Base-by-base conservation (phyloP, 2,113 vertebrate genomes). In the Okapia johnstoni region DNA sequence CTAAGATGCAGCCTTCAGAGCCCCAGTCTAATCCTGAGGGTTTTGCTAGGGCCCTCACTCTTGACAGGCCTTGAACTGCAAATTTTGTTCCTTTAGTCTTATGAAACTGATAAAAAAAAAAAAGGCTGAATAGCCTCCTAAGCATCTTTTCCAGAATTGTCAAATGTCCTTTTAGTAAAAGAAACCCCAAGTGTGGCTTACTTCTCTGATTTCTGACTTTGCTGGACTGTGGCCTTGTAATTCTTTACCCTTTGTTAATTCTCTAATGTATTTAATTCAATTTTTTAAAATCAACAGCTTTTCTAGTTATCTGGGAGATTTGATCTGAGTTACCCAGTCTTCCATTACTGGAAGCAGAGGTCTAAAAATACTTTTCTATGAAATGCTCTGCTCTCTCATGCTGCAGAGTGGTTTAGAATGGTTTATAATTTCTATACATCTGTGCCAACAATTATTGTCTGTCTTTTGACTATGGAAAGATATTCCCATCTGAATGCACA, bases 321-420 rank as follows among this genome's bases (percentile, higher is more conserved):
- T 88, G 70, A 57, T 57, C 36, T 80, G 79, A 95, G 88, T 96
- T 55, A 85, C 14, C n/a, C 17, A 88, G 55, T 54, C 11, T 93
- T 70, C 21, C 28, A 36, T 88, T 88, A 88, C 26, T 76, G 33
- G 43, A 96, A 86, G 40, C 54, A 86, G 36, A 97, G 63, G 26
- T 88, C 79, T 96, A 57, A 63, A 95, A 93, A 76, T 97, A n/a
- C 33, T 79, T 84, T 91, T 33, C 50, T 55, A 52, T 76, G 80
- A 95, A 90, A 46, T 63, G 6, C 7, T 76, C 16, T 85, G 33
- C 33, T 87, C 2, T 77, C 28, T 93, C 10, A 58, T 94, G 7
- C 61, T 95, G 15, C 54, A 30, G 54, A 90, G 30, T 73, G 43
- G 28, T 92, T 88, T 79, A 92, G 40, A 94, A 77, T 96, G 46